phyloP scores from a whole-genome alignment of 2,113 vertebrate species.

The Upupa epops region DNA sequence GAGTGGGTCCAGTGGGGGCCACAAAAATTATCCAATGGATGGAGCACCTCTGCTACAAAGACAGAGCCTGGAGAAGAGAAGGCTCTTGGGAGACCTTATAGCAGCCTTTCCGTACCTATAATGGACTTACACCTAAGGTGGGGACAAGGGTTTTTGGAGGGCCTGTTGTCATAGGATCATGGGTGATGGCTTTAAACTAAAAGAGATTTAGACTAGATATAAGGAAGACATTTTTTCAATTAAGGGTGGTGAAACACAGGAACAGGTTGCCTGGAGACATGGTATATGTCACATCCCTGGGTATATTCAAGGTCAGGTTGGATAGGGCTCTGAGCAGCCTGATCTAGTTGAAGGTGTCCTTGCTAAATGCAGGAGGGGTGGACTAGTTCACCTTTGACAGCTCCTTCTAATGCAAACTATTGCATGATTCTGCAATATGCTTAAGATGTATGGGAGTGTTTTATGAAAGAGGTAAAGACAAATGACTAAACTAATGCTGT shows the following conservation, averaged over 20 bases:
- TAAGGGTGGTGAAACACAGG: background rate
- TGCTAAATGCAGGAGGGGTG: background rate
- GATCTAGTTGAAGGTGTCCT: background rate
- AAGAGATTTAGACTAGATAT: background rate
- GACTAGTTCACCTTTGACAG: background rate
- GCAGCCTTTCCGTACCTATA: background rate
- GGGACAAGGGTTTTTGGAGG: background rate
- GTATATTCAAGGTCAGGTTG: background rate
- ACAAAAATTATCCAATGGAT: background rate
- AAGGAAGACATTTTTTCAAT: background rate
- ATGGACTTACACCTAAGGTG: background rate
- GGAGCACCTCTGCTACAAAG: background rate
- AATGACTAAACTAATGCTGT: background rate
- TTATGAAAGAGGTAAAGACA: background rate
- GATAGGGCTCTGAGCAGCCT: background rate
- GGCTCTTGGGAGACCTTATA: background rate
- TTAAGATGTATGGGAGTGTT: background rate
- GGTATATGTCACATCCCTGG: background rate
- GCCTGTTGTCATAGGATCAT: background rate
- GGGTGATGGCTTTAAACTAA: background rate
- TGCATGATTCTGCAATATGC: background rate
- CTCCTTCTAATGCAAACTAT: background rate
- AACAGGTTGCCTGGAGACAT: background rate
- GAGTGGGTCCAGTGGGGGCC: background rate
- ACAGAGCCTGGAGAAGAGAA: background rate